Conservation (phyloP, 2,888 invertebrate species). For the Trichopria drosophilae region DNA sequence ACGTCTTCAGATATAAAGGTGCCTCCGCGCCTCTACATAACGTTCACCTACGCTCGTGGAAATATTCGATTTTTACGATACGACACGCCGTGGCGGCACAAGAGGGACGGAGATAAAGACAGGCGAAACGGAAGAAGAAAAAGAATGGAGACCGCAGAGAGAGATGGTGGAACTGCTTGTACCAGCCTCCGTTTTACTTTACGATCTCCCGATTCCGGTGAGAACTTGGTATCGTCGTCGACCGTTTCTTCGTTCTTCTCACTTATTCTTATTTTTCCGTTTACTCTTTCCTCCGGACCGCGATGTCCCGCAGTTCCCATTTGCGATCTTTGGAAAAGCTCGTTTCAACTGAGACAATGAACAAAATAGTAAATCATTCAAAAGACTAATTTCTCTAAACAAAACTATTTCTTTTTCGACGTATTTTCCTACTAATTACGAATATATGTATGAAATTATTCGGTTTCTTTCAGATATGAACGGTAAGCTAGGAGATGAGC, state of each 20-base stretch:
- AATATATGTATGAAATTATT: too few species aligned
- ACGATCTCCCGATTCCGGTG: slow-evolving; percentile 31
- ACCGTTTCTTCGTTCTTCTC: slow-evolving; percentile 1
- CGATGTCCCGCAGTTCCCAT: slow-evolving; percentile 4
- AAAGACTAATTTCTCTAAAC: too few species aligned
- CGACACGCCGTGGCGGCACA: slow-evolving; percentile 32
- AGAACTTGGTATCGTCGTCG: slow-evolving; percentile 10
- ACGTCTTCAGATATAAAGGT: slow-evolving; percentile 36
- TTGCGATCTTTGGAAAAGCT: not conserved
- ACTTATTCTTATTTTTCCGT: slow-evolving; percentile 1
- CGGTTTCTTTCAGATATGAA: too few species aligned
- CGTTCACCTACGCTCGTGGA: slow-evolving; percentile 38
- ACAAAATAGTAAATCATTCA: not conserved
- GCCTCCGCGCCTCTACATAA: not conserved
- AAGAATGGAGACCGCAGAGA: slow-evolving; percentile 7
- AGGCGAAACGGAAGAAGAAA: too few species aligned
- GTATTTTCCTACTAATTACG: too few species aligned
- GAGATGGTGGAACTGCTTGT: slow-evolving; percentile 23
- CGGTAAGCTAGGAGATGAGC: too few species aligned
- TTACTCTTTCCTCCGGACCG: not conserved
- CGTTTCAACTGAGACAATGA: slow-evolving; percentile 2
- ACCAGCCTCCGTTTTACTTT: slow-evolving; percentile 38
- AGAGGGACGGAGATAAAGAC: slow-evolving; percentile 22
- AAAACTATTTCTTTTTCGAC: too few species aligned
- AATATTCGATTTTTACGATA: slow-evolving; percentile 56